Evolutionary conservation across 1,140 invertebrate species (phyloP).

Genomic region (Drosophila prosaltans): DNA sequence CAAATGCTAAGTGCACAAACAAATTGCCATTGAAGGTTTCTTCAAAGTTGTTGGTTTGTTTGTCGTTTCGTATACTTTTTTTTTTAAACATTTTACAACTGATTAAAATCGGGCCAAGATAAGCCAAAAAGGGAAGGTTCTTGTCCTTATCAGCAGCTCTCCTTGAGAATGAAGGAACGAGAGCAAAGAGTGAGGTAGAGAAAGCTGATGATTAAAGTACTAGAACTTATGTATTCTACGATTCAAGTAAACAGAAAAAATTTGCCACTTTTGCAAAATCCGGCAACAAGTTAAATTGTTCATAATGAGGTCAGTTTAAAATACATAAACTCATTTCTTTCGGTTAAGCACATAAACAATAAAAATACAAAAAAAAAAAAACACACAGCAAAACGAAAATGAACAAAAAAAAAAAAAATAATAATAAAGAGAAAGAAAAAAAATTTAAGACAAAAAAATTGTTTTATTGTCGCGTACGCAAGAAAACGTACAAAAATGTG

Average conservation of each 20-base stretch:
- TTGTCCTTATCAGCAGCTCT: conserved; percentile 14
- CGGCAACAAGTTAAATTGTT: not conserved
- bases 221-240: not conserved
- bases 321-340: conserved; percentile 48
- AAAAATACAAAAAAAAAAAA: conserved; percentile 38
- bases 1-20: not conserved
- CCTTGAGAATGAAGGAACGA: not conserved
- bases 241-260: conserved; percentile 26
- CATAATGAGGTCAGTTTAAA: conserved; percentile 40
- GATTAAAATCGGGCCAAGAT: conserved; percentile 6
- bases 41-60: not conserved
- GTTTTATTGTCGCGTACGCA: conserved; percentile 60
- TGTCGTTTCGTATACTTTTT: not conserved
- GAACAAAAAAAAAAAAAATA: conserved; percentile 39
- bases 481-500: conserved; percentile 61
- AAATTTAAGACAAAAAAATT: conserved; percentile 43
- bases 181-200: not conserved
- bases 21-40: not conserved
- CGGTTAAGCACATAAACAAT: conserved; percentile 45
- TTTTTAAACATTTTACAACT: not conserved
- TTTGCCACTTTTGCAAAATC: conserved; percentile 9
- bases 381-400: conserved; percentile 41
- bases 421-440: conserved; percentile 4
- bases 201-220: not conserved
- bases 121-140: conserved; percentile 9